Evolutionary conservation across 2,113 vertebrate species (phyloP).

Genomic region (Heloderma charlesbogerti): DNA sequence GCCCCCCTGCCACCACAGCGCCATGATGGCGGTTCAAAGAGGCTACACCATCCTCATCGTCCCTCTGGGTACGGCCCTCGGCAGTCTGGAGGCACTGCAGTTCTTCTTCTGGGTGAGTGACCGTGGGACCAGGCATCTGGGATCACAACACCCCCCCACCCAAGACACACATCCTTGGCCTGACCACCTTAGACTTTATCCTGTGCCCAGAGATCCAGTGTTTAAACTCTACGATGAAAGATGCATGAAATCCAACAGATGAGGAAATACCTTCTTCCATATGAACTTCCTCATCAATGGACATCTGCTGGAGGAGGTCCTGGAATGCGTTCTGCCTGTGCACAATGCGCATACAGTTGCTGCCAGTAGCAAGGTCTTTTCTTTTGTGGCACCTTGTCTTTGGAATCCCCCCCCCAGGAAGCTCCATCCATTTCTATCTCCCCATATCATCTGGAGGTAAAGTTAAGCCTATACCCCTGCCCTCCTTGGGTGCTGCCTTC

Average conservation of each 20-base stretch:
- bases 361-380: not conserved
- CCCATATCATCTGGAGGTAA: not conserved
- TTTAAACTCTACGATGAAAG: not conserved
- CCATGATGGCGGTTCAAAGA: conserved; percentile 41
- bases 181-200: not conserved
- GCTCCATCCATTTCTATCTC: not conserved
- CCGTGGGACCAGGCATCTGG: not conserved
- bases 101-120: conserved; percentile 73
- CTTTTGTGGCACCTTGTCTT: too few relatives aligned
- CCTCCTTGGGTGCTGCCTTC: not conserved
- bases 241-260: not conserved
- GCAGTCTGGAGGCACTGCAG: conserved; percentile 35
- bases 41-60: conserved; percentile 63
- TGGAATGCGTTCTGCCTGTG: not conserved
- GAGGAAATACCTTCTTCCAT: not conserved
- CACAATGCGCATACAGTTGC: not conserved
- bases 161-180: too few relatives aligned
- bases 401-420: not conserved
- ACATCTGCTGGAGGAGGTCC: not conserved
- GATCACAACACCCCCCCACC: not conserved
- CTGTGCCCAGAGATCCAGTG: not conserved
- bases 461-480: not conserved
- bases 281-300: not conserved
- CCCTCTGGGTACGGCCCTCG: conserved; percentile 37
- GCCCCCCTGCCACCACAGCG: conserved; percentile 18